Percentiles rank a stretch among this genome's conserved stretches.
These are phyloP conservation scores for mouse (Mus musculus) DNA, from an alignment of 2,113 vertebrate species.

Conservation along the genomic window DNA sequence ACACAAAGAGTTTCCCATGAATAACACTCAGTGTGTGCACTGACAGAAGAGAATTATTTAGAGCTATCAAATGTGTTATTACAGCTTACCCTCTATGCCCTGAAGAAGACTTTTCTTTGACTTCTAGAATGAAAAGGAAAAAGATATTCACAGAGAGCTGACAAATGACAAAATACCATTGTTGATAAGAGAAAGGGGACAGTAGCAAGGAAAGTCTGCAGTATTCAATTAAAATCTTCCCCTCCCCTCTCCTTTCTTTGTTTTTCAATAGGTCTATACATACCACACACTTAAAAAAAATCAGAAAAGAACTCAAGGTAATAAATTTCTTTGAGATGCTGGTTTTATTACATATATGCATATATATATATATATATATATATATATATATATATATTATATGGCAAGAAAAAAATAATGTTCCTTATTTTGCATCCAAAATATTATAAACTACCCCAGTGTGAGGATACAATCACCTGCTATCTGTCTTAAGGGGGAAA, in stretches of 20 bases:
- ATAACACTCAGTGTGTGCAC: conserved; percentile 58
- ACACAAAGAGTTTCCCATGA: conserved; percentile 53
- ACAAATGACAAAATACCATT: conserved; percentile 55
- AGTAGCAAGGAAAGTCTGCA: neutral
- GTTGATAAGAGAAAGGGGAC: neutral
- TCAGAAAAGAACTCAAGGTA: conserved; percentile 1
- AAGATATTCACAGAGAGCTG: neutral
- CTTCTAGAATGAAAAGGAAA: neutral
- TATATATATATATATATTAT: neutral
- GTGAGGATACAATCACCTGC: neutral
- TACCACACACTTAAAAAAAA: neutral
- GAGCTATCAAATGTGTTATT: conserved; percentile 68
- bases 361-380: neutral
- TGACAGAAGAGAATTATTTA: conserved; percentile 68
- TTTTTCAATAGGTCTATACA: conserved; percentile 30
- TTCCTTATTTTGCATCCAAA: conserved; percentile 51
- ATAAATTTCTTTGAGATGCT: conserved; percentile 48
- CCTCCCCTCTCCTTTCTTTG: neutral
- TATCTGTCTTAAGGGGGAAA: neutral
- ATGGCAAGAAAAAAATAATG: neutral
- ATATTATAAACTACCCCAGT: neutral
- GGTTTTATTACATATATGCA: neutral
- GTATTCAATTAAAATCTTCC: conserved; percentile 41
- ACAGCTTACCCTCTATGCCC: conserved; percentile 54
- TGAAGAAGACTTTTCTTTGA: conserved; percentile 66